These are phyloP conservation scores for Sarcophaga variegata DNA, from an alignment of 2,888 invertebrate genomes.

Conservation along the genomic window DNA sequence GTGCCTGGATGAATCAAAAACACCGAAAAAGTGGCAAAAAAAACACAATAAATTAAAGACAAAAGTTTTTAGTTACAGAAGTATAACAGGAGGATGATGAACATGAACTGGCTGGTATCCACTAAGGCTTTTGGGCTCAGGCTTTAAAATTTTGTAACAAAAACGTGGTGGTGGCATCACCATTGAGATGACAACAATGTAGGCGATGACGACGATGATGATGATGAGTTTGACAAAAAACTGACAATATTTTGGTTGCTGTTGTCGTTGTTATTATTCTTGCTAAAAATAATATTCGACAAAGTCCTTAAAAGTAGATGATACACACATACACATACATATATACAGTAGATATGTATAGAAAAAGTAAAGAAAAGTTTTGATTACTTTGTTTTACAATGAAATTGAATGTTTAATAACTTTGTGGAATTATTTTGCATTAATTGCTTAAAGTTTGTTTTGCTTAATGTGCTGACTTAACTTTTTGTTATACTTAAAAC, in stretches of 20 bases:
- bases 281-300: slow-evolving; percentile 50
- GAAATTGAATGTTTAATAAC: slow-evolving; percentile 74
- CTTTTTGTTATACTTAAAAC: slow-evolving; percentile 43
- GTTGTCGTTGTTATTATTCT: slow-evolving; percentile 1
- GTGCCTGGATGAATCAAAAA: too few relatives aligned
- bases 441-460: slow-evolving; percentile 71
- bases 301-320: background rate
- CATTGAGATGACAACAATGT: background rate
- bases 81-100: slow-evolving; percentile 11
- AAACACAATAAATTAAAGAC: too few relatives aligned
- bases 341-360: background rate
- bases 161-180: slow-evolving; percentile 41
- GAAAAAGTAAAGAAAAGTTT: slow-evolving; percentile 71
- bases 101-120: too few relatives aligned
- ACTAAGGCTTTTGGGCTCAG: background rate
- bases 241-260: slow-evolving; percentile 16
- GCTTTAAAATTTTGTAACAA: background rate
- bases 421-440: slow-evolving; percentile 74
- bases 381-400: slow-evolving; percentile 76
- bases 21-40: too few relatives aligned
- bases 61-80: slow-evolving; percentile 44
- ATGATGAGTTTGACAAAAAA: slow-evolving; percentile 16
- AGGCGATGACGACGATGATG: background rate
- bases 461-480: slow-evolving; percentile 67
- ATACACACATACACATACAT: too few relatives aligned